A percentile compares a stretch with the other conserved stretches of the same genome.
These are phyloP conservation scores for Volucella inanis DNA, from an alignment of 2,888 invertebrate genomes.

Conservation along the genomic window DNA sequence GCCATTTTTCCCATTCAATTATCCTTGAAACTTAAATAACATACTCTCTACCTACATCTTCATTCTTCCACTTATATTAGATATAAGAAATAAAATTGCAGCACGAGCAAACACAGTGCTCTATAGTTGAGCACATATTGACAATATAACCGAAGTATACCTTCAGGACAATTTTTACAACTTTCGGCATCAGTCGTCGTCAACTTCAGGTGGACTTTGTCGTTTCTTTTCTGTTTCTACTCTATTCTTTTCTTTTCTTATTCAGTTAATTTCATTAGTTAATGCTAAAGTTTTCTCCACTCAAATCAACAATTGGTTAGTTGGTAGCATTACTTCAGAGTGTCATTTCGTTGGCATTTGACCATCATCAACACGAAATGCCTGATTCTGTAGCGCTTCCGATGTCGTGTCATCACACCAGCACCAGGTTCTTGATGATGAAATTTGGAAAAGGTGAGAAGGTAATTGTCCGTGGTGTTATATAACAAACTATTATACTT, in stretches of 20 bases:
- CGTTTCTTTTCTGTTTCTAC: no score
- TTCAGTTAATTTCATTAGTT: slow-evolving; percentile 53
- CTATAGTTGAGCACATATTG: no score
- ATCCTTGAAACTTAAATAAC: slow-evolving; percentile 15
- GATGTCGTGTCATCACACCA: not conserved
- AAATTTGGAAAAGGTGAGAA: slow-evolving; percentile 25
- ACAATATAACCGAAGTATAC: not conserved
- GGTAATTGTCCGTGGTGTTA: slow-evolving; percentile 29
- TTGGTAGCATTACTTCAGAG: not conserved
- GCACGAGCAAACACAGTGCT: no score
- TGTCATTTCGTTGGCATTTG: not conserved
- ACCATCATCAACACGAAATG: slow-evolving; percentile 1
- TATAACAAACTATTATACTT: slow-evolving; percentile 20
- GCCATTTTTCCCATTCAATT: not conserved
- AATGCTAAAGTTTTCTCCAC: slow-evolving; percentile 34
- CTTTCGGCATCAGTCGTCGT: slow-evolving; percentile 32
- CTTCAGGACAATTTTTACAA: not conserved
- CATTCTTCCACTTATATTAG: no score
- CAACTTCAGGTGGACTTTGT: slow-evolving; percentile 2
- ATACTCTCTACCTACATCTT: not conserved
- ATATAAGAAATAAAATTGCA: no score
- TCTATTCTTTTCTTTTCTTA: slow-evolving; percentile 3
- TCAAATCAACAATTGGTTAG: slow-evolving; percentile 45
- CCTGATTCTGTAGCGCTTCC: not conserved
- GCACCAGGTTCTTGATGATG: not conserved